Evolutionary conservation across 2,797 vertebrate genomes (phyloP).

Genomic region (Chiloscyllium punctatum): DNA sequence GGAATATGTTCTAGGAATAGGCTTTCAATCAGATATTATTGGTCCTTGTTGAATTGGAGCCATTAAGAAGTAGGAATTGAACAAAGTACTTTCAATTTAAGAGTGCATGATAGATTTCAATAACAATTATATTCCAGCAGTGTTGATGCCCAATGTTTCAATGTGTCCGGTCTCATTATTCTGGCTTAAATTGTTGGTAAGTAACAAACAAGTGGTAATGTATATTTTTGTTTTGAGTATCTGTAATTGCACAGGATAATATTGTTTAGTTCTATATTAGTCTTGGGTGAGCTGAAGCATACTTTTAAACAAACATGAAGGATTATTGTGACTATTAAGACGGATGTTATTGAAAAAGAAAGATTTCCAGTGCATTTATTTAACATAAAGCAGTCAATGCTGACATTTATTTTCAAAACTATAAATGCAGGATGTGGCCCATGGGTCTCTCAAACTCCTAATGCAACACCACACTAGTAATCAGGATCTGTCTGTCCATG

Average conservation of each 20-base stretch:
- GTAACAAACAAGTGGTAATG: background rate
- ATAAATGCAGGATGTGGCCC: background rate
- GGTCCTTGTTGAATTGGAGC: background rate
- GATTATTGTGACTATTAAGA: background rate
- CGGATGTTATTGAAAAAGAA: background rate
- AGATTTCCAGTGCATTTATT: background rate
- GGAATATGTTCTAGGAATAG: background rate
- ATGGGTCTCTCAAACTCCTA: background rate
- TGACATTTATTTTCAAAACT: background rate
- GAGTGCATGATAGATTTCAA: background rate
- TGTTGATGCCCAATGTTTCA: background rate
- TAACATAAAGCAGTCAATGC: background rate
- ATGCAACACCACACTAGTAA: background rate
- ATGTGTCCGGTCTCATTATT: background rate
- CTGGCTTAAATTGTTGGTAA: background rate
- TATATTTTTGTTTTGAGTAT: background rate
- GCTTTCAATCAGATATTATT: background rate
- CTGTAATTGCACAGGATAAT: background rate
- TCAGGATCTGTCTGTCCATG: background rate
- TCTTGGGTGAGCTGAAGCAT: background rate
- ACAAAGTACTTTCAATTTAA: background rate
- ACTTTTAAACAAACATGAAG: background rate
- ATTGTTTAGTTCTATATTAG: background rate
- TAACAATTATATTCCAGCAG: background rate
- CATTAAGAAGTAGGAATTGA: background rate